Percentiles rank a stretch among this genome's conserved stretches.
Conservation (phyloP, 37 sponge, comb jelly and placozoan species). For the Halichondria panicea region DNA sequence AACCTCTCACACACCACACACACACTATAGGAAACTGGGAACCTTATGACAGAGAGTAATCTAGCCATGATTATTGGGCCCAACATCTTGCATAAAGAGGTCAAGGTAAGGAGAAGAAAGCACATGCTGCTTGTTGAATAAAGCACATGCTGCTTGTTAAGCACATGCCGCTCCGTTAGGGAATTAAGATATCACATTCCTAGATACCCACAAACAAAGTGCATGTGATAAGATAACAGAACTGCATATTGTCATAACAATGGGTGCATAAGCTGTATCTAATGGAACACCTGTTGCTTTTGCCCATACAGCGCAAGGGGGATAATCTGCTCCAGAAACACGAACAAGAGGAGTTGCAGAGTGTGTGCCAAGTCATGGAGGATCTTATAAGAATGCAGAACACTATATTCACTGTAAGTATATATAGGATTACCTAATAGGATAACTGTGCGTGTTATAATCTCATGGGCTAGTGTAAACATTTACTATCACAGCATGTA, state of each 20-base stretch:
- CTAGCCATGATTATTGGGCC: slow-evolving; percentile 82
- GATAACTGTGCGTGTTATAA: background rate
- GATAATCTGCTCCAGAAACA: slow-evolving; percentile 44
- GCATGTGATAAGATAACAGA: too few relatives aligned
- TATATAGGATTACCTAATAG: too few relatives aligned
- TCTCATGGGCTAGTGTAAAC: slow-evolving; percentile 4
- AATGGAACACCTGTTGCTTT: too few relatives aligned
- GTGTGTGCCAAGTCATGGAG: slow-evolving; percentile 63
- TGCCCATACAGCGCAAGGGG: slow-evolving; percentile 41
- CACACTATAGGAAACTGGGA: slow-evolving; percentile 74
- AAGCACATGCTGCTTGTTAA: too few relatives aligned
- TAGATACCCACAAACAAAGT: too few relatives aligned
- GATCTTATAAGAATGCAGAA: slow-evolving; percentile 77
- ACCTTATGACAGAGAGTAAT: slow-evolving; percentile 81
- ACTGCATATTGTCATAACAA: too few relatives aligned
- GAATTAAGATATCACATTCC: too few relatives aligned
- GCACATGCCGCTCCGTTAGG: too few relatives aligned
- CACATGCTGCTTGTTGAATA: too few relatives aligned
- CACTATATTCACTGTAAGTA: slow-evolving; percentile 66
- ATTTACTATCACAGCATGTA: background rate
- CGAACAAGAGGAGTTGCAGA: slow-evolving; percentile 64
- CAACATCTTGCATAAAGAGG: slow-evolving; percentile 84
- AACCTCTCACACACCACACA: background rate
- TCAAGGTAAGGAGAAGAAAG: slow-evolving; percentile 27
- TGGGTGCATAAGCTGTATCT: too few relatives aligned